Percentiles rank a stretch among this genome's conserved stretches.
These are phyloP conservation scores for Drosophila asahinai DNA, from an alignment of 1,140 invertebrate genomes.

Conservation along the genomic window DNA sequence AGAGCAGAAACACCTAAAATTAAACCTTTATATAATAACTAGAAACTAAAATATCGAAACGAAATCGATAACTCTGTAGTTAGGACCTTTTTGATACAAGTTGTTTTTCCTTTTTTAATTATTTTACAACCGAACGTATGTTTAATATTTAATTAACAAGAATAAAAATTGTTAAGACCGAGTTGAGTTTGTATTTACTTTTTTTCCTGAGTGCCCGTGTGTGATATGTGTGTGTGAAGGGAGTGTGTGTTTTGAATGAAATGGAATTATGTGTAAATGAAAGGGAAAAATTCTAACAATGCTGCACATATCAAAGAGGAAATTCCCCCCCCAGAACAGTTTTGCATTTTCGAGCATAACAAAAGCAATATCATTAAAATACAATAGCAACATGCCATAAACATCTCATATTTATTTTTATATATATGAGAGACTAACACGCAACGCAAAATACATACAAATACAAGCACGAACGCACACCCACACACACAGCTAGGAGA, in stretches of 20 bases:
- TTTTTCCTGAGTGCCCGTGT: not conserved
- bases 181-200: slow-evolving; percentile 4
- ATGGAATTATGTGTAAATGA: slow-evolving; percentile 10
- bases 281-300: slow-evolving; percentile 37
- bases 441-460: slow-evolving; percentile 21
- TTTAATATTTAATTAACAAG: slow-evolving; percentile 43
- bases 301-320: slow-evolving; percentile 19
- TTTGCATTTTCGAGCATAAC: slow-evolving; percentile 46
- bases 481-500: slow-evolving; percentile 6
- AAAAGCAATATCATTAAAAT: slow-evolving; percentile 51
- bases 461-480: slow-evolving; percentile 14
- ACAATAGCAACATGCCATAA: slow-evolving; percentile 24
- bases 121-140: slow-evolving; percentile 23
- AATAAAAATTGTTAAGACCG: slow-evolving; percentile 38
- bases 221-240: slow-evolving; percentile 11
- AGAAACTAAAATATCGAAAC: slow-evolving; percentile 12
- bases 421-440: slow-evolving; percentile 37
- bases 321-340: slow-evolving; percentile 9
- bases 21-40: slow-evolving; percentile 15
- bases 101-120: slow-evolving; percentile 16
- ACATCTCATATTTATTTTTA: slow-evolving; percentile 34
- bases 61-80: slow-evolving; percentile 22
- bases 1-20: slow-evolving; percentile 2
- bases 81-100: slow-evolving; percentile 44
- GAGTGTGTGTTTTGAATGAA: not conserved